These are phyloP conservation scores for Nebria salina DNA, from an alignment of 2,888 invertebrate species.

Conservation along the genomic window DNA sequence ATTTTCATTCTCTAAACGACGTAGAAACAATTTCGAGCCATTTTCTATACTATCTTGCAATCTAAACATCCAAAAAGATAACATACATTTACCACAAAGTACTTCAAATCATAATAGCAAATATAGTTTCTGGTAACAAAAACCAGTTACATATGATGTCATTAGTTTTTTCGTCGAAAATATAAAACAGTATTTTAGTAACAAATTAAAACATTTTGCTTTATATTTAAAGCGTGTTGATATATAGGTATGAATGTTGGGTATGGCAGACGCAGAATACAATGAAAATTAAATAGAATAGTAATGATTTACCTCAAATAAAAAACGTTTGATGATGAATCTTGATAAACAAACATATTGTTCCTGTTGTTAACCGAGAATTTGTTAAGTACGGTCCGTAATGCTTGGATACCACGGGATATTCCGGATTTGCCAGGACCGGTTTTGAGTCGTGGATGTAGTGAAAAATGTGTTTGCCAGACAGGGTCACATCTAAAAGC, in stretches of 20 bases:
- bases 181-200: no score
- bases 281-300: no score
- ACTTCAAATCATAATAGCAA: no score
- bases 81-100: background rate
- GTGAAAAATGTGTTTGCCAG: constrained; percentile 73
- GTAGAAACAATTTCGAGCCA: constrained; percentile 53
- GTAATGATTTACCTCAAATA: constrained; percentile 61
- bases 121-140: no score
- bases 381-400: constrained; percentile 72
- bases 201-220: no score
- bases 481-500: constrained; percentile 79
- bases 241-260: no score
- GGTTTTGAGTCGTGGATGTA: constrained; percentile 77
- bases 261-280: no score
- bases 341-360: constrained; percentile 82
- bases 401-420: constrained; percentile 71
- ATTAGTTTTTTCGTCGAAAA: background rate
- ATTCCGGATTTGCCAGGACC: constrained; percentile 69
- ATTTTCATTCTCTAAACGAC: constrained; percentile 56
- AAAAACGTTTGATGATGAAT: constrained; percentile 70
- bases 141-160: no score
- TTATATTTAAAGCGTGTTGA: no score
- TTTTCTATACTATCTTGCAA: constrained; percentile 62
- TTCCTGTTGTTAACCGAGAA: constrained; percentile 77
- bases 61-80: constrained; percentile 52